A percentile compares a stretch with the other conserved stretches of the same genome.
Conservation (phyloP, 2,113 vertebrate genomes). For the Pteropus alecto region DNA sequence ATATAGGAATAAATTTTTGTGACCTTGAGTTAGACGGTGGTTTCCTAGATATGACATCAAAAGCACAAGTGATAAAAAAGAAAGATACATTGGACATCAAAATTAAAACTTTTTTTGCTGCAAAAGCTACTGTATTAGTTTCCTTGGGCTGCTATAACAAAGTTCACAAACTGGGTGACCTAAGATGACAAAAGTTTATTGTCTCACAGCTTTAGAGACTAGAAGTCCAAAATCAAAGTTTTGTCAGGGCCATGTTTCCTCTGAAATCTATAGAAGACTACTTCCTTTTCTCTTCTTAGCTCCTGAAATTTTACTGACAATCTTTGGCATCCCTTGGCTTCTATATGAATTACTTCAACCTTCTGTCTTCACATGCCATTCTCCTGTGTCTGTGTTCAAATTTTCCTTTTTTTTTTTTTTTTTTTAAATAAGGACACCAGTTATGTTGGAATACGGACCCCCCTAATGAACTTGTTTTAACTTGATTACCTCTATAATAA, state of each 20-base stretch:
- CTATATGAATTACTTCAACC: neutral
- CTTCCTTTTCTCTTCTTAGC: neutral
- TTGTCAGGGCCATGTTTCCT: neutral
- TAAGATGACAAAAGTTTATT: neutral
- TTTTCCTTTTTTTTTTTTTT: neutral
- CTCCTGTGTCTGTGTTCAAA: neutral
- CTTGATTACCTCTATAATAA: neutral
- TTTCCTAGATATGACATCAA: neutral
- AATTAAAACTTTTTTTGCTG: neutral
- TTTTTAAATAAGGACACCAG: neutral
- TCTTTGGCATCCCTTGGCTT: neutral
- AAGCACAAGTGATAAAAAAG: neutral
- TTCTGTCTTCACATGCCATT: neutral
- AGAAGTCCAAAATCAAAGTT: neutral
- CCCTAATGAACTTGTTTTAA: neutral
- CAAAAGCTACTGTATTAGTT: neutral
- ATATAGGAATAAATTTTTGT: neutral
- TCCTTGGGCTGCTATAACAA: neutral
- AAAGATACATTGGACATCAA: neutral
- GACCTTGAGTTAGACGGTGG: neutral
- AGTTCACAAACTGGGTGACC: neutral
- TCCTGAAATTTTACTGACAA: neutral
- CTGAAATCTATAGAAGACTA: neutral
- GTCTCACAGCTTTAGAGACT: neutral
- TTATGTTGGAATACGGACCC: neutral